A percentile compares a stretch with the other conserved stretches of the same genome.
Conservation (phyloP, 1,140 invertebrate species). For the Belonocnema kinseyi region DNA sequence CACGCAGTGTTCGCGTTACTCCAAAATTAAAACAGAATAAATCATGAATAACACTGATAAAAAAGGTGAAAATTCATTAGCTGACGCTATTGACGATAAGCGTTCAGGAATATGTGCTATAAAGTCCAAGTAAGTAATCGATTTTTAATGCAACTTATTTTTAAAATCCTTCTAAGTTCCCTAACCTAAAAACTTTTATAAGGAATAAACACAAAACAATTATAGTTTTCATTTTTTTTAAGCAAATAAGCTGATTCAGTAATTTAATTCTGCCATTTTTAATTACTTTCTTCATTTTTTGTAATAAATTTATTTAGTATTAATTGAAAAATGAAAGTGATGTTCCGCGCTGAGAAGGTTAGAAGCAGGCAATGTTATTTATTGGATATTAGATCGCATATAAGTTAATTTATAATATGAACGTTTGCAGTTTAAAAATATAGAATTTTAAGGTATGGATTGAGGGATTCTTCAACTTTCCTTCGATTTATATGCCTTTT, state of each 20-base stretch:
- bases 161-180: not conserved
- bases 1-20: no score
- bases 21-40: no score
- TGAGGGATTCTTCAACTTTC: no score
- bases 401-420: no score
- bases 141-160: constrained; percentile 10
- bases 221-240: not conserved
- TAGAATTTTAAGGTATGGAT: no score
- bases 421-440: no score
- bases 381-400: no score
- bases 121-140: constrained; percentile 75
- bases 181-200: not conserved
- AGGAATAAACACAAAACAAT: not conserved
- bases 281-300: no score
- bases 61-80: not conserved
- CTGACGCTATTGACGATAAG: constrained; percentile 53
- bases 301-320: not conserved
- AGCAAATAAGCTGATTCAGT: not conserved
- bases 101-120: constrained; percentile 76
- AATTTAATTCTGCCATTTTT: no score
- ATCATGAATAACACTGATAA: not conserved
- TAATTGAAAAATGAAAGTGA: not conserved
- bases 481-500: no score
- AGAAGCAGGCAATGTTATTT: not conserved
- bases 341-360: not conserved